Evolutionary conservation across 2,113 vertebrate genomes (phyloP), one percentile per base, ranked within the genome.

Genomic region (Rhinichthys klamathensis): DNA sequence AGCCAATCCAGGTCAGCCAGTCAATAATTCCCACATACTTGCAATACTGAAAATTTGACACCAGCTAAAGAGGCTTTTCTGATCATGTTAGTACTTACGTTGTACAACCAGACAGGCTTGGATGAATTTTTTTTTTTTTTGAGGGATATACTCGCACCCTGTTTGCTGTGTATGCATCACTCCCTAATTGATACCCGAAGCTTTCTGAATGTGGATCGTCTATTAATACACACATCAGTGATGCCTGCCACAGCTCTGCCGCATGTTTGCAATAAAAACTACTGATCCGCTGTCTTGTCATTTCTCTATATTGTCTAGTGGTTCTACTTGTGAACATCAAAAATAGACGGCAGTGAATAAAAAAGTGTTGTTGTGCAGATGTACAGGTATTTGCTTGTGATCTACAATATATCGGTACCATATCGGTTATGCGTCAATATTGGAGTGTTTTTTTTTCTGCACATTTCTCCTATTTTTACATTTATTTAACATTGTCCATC

Each of bases 251-350:
- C 92, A 91, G 95, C 95, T 94, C 93, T 90, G 91, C 94, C 91
- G 93, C 92, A 94, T 94, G 95, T 93, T 92, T 94, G 95, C 93
- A 92, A 90, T 92, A 91, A 95, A 95, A 95, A 96, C 95, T 92
- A 95, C 95, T 96, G 93, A 95, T 93, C 93, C 91, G 92, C 89
- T 58, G 58, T 44, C 69, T 90, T 93, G 92, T 87, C 61, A 86
- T 94, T 94, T 93, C 93, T 93, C 92, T 93, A 92, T 91, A 32
- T 79, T 85, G 94, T 95, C 95, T 94, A 96, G 94, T 90, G 91
- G 85, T 90, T 94, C 94, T 94, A 96, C 93, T 90, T 91, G 86
- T 91, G 92, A 92, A 93, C 92, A 92, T 92, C 95, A 92, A 95
- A 94, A 94, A 95, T 94, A 94, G 94, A 95, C 93, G 92, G 94